phyloP scores from a whole-genome alignment of 2,888 invertebrate species.

The Gerris lacustris region DNA sequence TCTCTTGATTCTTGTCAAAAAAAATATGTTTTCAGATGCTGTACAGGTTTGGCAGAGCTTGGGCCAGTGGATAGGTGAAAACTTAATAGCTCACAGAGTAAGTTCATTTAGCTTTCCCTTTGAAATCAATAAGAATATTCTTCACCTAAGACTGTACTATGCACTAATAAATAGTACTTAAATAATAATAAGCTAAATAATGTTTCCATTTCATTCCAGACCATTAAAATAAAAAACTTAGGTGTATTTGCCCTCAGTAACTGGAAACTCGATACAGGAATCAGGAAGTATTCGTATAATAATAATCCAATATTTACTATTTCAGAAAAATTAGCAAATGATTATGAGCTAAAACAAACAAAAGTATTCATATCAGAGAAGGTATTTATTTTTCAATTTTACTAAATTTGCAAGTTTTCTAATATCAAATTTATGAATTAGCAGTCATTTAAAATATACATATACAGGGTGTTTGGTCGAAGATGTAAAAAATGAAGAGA shows the following conservation, averaged over 20 bases:
- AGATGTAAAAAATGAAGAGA: too few relatives aligned
- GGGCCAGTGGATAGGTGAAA: conserved; percentile 10
- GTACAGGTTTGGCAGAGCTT: conserved; percentile 15
- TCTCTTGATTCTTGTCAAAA: neutral
- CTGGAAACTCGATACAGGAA: conserved; percentile 17
- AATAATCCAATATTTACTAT: conserved; percentile 15
- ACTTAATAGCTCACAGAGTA: conserved; percentile 16
- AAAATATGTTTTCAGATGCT: conserved; percentile 9
- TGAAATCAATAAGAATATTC: neutral
- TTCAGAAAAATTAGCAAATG: conserved; percentile 13
- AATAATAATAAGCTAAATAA: too few relatives aligned
- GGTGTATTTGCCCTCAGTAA: conserved; percentile 17
- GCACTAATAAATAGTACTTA: neutral
- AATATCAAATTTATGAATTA: too few relatives aligned
- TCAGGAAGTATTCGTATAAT: conserved; percentile 14
- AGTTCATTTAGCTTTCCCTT: neutral
- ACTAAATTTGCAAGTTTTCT: too few relatives aligned
- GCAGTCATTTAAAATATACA: too few relatives aligned
- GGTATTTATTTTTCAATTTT: neutral
- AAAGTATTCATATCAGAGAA: conserved; percentile 14
- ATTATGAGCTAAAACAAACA: conserved; percentile 10
- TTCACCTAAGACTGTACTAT: too few relatives aligned
- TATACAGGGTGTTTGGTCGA: too few relatives aligned
- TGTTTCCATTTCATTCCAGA: conserved; percentile 2
- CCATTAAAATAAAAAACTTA: conserved; percentile 10